Conservation (phyloP, 2,113 vertebrate species). For the Anolis carolinensis region DNA sequence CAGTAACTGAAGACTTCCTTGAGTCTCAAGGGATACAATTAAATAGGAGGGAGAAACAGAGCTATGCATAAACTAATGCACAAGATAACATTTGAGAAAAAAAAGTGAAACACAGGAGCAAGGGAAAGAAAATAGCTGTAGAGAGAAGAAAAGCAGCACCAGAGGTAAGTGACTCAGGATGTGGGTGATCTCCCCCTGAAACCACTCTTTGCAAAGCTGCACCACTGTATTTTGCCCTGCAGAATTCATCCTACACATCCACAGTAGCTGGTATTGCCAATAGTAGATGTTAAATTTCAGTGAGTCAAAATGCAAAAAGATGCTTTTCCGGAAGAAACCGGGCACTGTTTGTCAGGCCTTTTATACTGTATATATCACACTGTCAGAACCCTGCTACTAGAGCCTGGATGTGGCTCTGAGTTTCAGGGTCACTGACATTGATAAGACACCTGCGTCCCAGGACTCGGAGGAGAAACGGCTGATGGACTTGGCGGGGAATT, state of each 20-base stretch:
- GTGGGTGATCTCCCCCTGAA: background rate
- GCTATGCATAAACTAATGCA: background rate
- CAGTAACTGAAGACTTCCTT: too few relatives aligned
- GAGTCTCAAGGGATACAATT: background rate
- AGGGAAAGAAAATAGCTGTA: background rate
- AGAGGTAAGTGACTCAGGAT: background rate
- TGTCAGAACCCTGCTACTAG: too few relatives aligned
- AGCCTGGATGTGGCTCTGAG: too few relatives aligned
- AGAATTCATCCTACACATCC: background rate
- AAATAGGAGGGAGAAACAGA: background rate
- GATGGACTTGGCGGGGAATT: too few relatives aligned
- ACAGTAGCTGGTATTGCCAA: constrained; percentile 1
- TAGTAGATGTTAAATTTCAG: constrained; percentile 23
- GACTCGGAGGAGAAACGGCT: too few relatives aligned
- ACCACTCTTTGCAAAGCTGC: background rate
- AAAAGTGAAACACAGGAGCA: background rate
- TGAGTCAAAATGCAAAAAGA: constrained; percentile 2
- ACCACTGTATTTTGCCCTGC: background rate
- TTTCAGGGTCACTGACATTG: too few relatives aligned
- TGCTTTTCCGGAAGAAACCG: constrained; percentile 50
- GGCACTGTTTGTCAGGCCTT: constrained; percentile 56
- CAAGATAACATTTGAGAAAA: background rate
- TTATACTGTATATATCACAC: constrained; percentile 43
- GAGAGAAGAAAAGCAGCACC: background rate
- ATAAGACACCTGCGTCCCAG: too few relatives aligned